Conservation (phyloP, 1,140 invertebrate genomes). For the Zaprionus kolodkinae region DNA sequence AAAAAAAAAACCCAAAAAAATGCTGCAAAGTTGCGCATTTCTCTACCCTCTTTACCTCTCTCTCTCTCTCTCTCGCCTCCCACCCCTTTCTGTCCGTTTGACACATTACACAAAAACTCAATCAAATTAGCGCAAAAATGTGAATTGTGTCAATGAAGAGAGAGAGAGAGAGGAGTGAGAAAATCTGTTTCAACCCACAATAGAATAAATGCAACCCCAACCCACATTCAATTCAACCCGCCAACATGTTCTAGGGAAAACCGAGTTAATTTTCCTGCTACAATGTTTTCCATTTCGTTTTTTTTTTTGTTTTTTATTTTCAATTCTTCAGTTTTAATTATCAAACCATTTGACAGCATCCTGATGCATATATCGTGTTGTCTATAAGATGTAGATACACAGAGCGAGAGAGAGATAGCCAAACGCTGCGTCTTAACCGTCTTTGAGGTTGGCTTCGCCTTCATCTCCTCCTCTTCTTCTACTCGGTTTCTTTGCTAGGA, state of each 20-base stretch:
- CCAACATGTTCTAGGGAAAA: neutral
- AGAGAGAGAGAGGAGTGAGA: no score
- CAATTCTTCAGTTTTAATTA: constrained; percentile 65
- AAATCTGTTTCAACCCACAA: constrained; percentile 2
- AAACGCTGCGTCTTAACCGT: constrained; percentile 58
- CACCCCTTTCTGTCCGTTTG: constrained; percentile 17
- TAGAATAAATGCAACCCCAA: neutral
- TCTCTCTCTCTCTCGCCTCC: neutral
- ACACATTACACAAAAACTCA: constrained; percentile 75
- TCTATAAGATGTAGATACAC: constrained; percentile 39
- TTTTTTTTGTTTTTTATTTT: constrained; percentile 1
- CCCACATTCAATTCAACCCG: neutral
- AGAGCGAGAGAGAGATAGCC: constrained; percentile 36
- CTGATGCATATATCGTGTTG: constrained; percentile 72
- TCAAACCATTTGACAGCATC: constrained; percentile 78
- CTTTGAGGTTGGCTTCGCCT: constrained; percentile 40
- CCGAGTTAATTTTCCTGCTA: constrained; percentile 17
- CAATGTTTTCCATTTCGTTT: constrained; percentile 44
- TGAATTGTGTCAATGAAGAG: constrained; percentile 26
- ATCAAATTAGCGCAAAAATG: constrained; percentile 70
- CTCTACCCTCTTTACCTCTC: neutral
- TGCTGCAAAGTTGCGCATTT: constrained; percentile 25
- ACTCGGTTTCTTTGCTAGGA: constrained; percentile 4
- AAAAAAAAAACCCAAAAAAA: constrained; percentile 41
- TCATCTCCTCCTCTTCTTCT: neutral